Percentiles rank a stretch among this genome's conserved stretches.
Evolutionary conservation across 2,888 invertebrate genomes (phyloP).

Genomic region (Eupithecia tripunctaria): DNA sequence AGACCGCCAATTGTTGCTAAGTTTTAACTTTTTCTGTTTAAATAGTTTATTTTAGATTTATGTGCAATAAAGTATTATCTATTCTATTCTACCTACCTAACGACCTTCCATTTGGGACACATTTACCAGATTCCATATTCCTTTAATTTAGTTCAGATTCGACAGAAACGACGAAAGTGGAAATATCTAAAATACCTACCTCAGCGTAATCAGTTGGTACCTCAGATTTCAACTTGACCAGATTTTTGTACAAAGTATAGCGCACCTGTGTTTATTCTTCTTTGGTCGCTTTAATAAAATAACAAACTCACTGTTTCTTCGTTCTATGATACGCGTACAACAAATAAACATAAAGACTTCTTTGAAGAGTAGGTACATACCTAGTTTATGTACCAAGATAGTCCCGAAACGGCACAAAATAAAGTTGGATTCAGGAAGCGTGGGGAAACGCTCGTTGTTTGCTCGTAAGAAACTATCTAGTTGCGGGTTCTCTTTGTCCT

Average conservation of each 20-base stretch:
- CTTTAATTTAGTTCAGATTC: not conserved
- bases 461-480: slow-evolving; percentile 62
- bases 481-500: slow-evolving; percentile 63
- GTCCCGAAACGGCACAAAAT: slow-evolving; percentile 43
- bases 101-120: not conserved
- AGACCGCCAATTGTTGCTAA: too few relatives aligned
- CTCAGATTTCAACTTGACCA: not conserved
- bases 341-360: not conserved
- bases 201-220: not conserved
- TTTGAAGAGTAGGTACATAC: not conserved
- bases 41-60: too few relatives aligned
- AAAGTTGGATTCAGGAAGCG: slow-evolving; percentile 49
- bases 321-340: not conserved
- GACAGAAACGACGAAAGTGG: not conserved
- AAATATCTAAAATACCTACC: not conserved
- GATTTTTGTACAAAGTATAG: not conserved
- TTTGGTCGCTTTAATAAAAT: not conserved
- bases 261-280: not conserved
- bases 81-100: not conserved
- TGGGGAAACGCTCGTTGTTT: slow-evolving; percentile 53
- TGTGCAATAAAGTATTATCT: too few relatives aligned
- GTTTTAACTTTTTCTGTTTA: too few relatives aligned
- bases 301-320: not conserved
- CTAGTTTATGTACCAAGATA: not conserved
- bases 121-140: not conserved